phyloP scores from a whole-genome alignment of 2,113 vertebrate genomes.

The Oreochromis niloticus region DNA sequence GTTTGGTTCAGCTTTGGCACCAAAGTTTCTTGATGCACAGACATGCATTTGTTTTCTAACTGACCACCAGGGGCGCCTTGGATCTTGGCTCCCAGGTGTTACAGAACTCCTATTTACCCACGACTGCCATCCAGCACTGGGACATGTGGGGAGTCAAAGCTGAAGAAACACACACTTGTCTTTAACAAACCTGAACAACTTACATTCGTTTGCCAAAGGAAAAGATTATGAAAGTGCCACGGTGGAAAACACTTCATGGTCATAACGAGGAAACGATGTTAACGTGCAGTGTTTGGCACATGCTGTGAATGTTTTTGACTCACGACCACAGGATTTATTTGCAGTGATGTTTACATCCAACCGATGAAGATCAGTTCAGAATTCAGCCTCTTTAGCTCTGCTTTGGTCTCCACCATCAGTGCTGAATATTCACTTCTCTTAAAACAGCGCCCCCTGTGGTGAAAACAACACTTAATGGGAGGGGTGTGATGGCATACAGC shows the following conservation, averaged over 20 bases:
- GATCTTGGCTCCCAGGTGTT: no score
- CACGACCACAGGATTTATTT: background rate
- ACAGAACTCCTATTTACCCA: background rate
- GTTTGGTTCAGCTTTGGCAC: no score
- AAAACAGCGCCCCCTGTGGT: background rate
- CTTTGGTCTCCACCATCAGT: background rate
- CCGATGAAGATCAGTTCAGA: background rate
- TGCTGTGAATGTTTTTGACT: rapidly evolving
- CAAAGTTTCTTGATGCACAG: background rate
- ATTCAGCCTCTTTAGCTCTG: background rate
- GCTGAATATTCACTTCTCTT: background rate
- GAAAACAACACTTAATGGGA: background rate
- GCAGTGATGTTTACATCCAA: background rate
- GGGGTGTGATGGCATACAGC: background rate
- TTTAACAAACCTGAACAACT: background rate
- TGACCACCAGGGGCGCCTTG: background rate
- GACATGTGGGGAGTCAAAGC: background rate
- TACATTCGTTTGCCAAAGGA: rapidly evolving
- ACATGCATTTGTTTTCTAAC: background rate
- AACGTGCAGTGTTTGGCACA: background rate
- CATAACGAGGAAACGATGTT: background rate
- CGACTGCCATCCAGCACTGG: background rate
- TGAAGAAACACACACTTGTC: background rate
- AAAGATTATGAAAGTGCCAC: background rate
- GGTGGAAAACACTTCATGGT: background rate